Conservation (phyloP, 2,797 vertebrate species). For the Darevskia nairensis region DNA sequence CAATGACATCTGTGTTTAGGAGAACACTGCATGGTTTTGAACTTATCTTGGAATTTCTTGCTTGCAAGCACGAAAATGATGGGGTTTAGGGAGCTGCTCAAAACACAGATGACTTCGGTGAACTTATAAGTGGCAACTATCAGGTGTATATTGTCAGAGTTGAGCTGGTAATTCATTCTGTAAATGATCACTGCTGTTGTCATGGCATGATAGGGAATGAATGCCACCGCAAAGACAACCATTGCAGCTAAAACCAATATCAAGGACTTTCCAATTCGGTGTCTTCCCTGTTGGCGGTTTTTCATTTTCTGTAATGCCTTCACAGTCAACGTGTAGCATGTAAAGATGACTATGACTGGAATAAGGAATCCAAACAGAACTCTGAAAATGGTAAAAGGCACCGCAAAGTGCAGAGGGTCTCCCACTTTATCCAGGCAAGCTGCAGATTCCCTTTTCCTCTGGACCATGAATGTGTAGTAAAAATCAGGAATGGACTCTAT, state of each 20-base stretch:
- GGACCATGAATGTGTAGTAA: conserved; percentile 66
- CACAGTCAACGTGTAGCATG: conserved; percentile 77
- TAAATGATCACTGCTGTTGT: conserved; percentile 77
- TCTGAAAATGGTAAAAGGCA: conserved; percentile 71
- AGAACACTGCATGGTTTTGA: conserved; percentile 58
- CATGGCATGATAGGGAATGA: conserved; percentile 82
- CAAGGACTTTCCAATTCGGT: conserved; percentile 74
- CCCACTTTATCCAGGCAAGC: conserved; percentile 71
- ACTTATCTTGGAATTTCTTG: conserved; percentile 76
- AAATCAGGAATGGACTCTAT: conserved; percentile 76
- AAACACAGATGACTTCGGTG: conserved; percentile 81
- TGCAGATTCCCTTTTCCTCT: conserved; percentile 26
- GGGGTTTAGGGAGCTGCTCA: conserved; percentile 84
- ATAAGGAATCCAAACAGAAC: conserved; percentile 78
- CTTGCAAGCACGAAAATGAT: conserved; percentile 84
- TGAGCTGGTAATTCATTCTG: conserved; percentile 68
- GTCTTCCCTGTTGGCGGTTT: conserved; percentile 58
- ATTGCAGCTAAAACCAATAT: conserved; percentile 79
- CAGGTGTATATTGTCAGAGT: conserved; percentile 60
- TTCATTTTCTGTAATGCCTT: conserved; percentile 71
- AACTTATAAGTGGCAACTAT: conserved; percentile 77
- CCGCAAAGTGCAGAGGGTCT: conserved; percentile 66
- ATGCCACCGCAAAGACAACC: conserved; percentile 81
- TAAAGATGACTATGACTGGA: conserved; percentile 77
- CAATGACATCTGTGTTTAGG: conserved; percentile 45